These are phyloP conservation scores for Butastur rufipennis DNA, from an alignment of 2,113 vertebrate species.

Conservation along the genomic window DNA sequence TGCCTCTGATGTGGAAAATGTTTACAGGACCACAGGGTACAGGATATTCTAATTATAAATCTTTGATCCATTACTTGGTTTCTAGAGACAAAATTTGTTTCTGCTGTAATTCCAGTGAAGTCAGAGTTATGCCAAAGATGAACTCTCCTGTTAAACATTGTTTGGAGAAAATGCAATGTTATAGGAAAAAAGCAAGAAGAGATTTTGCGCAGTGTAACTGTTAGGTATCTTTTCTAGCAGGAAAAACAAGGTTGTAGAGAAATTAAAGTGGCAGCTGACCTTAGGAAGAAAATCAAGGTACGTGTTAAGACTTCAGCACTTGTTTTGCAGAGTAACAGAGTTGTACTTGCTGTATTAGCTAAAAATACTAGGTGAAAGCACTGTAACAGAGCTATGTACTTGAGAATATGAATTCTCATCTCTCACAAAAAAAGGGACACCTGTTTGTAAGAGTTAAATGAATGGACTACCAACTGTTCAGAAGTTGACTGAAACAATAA, in stretches of 20 bases:
- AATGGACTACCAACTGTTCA: background rate
- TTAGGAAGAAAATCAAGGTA: background rate
- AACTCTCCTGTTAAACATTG: background rate
- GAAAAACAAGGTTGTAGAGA: background rate
- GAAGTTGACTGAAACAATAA: background rate
- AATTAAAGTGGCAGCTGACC: background rate
- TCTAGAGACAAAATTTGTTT: background rate
- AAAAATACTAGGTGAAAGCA: background rate
- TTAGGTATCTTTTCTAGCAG: background rate
- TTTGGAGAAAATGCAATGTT: background rate
- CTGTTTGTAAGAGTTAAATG: background rate
- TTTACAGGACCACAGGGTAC: background rate
- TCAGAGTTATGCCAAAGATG: background rate
- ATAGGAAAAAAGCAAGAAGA: background rate
- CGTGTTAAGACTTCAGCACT: background rate
- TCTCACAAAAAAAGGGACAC: background rate
- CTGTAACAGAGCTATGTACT: background rate
- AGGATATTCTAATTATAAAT: background rate
- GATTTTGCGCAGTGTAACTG: background rate
- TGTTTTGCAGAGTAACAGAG: background rate
- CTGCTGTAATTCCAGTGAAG: background rate
- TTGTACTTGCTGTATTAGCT: background rate
- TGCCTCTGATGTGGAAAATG: conserved; percentile 6
- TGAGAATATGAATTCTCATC: background rate
- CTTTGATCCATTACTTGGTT: conserved; percentile 13